A percentile compares a stretch with the other conserved stretches of the same genome.
phyloP scores from a whole-genome alignment of 2,113 vertebrate species.

The Chascanopsetta lugubris region DNA sequence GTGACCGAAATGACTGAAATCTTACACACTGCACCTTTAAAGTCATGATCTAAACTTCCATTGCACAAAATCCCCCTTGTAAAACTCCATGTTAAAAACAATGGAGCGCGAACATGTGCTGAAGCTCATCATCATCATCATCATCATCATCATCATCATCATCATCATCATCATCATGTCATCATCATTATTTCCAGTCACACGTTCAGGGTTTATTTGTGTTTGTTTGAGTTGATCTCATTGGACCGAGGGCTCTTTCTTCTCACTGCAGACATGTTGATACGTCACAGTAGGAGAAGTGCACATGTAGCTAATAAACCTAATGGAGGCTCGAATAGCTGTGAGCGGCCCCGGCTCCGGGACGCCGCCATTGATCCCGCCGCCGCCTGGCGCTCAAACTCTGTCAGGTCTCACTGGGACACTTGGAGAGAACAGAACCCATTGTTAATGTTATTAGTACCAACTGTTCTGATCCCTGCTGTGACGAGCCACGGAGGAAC shows the following conservation, averaged over 20 bases:
- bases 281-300: not conserved
- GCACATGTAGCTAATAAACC: conserved; percentile 11
- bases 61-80: not conserved
- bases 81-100: not conserved
- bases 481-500: not conserved
- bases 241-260: not conserved
- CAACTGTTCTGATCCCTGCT: not conserved
- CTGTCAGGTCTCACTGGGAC: not conserved
- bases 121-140: not conserved
- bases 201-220: not conserved
- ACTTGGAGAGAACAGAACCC: not conserved
- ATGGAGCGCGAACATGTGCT: not conserved
- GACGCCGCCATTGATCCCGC: not conserved
- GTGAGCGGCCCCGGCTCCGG: not conserved
- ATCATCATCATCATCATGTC: not conserved
- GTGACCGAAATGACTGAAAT: not conserved
- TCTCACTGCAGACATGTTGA: not conserved
- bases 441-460: conserved; percentile 14
- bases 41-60: not conserved
- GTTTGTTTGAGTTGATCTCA: conserved; percentile 14
- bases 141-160: not conserved
- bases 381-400: conserved; percentile 1
- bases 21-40: not conserved
- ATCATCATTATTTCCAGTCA: not conserved
- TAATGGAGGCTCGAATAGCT: not conserved